phyloP scores from a whole-genome alignment of 2,888 invertebrate genomes.

The Drosophila glabriapex region DNA sequence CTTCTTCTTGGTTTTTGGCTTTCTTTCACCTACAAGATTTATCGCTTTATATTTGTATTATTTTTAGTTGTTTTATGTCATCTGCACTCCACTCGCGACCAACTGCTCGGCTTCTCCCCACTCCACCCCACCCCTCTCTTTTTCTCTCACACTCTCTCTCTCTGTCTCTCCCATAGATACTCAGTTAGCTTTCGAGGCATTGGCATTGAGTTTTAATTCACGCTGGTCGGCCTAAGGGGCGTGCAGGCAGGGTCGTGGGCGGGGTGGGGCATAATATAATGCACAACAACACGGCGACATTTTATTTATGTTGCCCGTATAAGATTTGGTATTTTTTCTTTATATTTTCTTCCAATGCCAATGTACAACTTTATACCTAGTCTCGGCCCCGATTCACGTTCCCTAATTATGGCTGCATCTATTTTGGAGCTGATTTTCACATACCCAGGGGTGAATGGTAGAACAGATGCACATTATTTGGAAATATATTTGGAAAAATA shows the following conservation, averaged over 20 bases:
- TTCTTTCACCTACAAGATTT: slow-evolving; percentile 83
- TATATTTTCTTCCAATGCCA: slow-evolving; percentile 17
- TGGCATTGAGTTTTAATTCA: slow-evolving; percentile 18
- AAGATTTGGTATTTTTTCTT: slow-evolving; percentile 10
- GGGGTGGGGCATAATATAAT: background rate
- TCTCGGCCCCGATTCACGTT: slow-evolving; percentile 1
- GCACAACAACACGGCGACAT: slow-evolving; percentile 31
- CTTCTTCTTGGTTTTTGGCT: slow-evolving; percentile 46
- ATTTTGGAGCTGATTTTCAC: slow-evolving; percentile 27
- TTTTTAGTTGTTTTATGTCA: slow-evolving; percentile 81
- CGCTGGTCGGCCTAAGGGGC: background rate
- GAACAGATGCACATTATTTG: background rate
- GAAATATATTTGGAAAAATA: background rate
- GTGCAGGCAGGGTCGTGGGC: background rate
- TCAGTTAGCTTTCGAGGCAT: slow-evolving; percentile 42
- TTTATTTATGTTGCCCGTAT: slow-evolving; percentile 54
- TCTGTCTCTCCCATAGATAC: background rate
- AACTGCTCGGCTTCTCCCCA: slow-evolving; percentile 19
- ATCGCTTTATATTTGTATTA: slow-evolving; percentile 82
- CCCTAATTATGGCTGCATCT: slow-evolving; percentile 34
- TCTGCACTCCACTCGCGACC: slow-evolving; percentile 44
- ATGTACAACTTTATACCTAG: slow-evolving; percentile 27
- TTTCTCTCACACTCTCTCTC: background rate
- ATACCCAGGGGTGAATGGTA: background rate
- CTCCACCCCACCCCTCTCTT: background rate